Conservation (phyloP, 2,888 invertebrate species). For the Stenotaenia linearis region DNA sequence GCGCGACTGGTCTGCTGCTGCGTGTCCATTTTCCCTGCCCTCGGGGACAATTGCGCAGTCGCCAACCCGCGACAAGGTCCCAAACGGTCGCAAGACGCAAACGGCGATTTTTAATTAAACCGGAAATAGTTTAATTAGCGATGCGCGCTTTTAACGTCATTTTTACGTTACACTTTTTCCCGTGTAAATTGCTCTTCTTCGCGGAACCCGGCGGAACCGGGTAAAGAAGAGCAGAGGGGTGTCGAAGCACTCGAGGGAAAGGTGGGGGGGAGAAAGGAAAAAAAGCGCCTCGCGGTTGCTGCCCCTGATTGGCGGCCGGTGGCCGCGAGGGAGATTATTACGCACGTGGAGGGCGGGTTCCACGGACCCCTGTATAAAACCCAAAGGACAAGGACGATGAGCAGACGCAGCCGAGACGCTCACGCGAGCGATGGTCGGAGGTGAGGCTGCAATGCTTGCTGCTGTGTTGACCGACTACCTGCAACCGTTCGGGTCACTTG, state of each 20-base stretch:
- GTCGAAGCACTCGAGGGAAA: not conserved
- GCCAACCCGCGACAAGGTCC: not conserved
- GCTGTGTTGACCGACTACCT: not conserved
- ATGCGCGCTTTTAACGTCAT: not conserved
- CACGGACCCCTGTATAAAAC: not conserved
- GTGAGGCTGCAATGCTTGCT: not conserved
- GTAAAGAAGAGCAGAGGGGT: not conserved
- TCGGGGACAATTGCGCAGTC: not conserved
- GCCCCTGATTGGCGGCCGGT: conserved; percentile 12
- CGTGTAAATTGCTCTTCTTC: not conserved
- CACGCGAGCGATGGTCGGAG: not conserved
- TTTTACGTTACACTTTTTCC: not conserved
- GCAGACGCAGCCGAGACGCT: conserved; percentile 9
- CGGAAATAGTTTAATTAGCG: not conserved
- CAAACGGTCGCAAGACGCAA: no score
- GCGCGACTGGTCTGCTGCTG: not conserved
- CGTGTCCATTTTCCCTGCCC: not conserved
- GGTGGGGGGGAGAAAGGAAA: not conserved
- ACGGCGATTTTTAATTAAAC: not conserved
- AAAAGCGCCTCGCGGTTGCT: not conserved
- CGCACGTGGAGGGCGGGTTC: not conserved
- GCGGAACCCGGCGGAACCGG: not conserved
- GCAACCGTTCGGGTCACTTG: not conserved
- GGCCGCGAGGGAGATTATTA: conserved; percentile 27
- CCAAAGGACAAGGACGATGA: not conserved